Percentiles rank a stretch among this genome's conserved stretches.
These are phyloP conservation scores for Phoeniculus purpureus DNA, from an alignment of 2,797 vertebrate genomes.

Conservation along the genomic window DNA sequence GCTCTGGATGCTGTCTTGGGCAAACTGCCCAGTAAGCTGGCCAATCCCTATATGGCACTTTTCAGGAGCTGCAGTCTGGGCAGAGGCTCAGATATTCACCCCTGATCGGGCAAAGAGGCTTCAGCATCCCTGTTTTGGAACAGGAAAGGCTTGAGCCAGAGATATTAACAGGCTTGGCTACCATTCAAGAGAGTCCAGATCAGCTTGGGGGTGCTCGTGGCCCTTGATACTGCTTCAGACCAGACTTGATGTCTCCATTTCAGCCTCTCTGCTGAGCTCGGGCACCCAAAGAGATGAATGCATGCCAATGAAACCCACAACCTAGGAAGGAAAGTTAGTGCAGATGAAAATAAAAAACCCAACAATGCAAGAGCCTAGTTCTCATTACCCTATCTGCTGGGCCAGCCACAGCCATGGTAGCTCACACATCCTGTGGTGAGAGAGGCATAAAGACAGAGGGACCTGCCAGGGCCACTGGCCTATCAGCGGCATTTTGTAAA, in stretches of 20 bases:
- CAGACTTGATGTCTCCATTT: background rate
- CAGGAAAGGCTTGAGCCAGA: background rate
- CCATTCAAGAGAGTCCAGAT: background rate
- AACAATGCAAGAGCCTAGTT: background rate
- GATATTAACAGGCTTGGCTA: background rate
- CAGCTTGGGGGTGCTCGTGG: background rate
- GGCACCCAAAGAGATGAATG: background rate
- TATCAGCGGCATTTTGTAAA: accelerated
- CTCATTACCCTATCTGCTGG: background rate
- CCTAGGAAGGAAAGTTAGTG: background rate
- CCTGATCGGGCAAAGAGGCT: background rate
- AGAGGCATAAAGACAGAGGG: background rate
- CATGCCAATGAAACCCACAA: background rate
- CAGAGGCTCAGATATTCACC: background rate
- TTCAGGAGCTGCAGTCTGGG: background rate
- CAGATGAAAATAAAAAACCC: background rate
- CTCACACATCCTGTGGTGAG: background rate
- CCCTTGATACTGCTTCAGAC: background rate
- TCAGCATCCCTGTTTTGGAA: background rate
- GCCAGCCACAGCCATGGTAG: constrained; percentile 29
- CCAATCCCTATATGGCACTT: background rate
- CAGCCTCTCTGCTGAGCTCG: background rate
- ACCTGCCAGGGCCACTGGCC: background rate
- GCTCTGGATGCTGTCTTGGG: background rate
- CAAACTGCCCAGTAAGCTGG: background rate